Evolutionary conservation across 2,888 invertebrate species (phyloP), one percentile per base, ranked within the genome.

Genomic region (Acrocyrtus sp.): DNA sequence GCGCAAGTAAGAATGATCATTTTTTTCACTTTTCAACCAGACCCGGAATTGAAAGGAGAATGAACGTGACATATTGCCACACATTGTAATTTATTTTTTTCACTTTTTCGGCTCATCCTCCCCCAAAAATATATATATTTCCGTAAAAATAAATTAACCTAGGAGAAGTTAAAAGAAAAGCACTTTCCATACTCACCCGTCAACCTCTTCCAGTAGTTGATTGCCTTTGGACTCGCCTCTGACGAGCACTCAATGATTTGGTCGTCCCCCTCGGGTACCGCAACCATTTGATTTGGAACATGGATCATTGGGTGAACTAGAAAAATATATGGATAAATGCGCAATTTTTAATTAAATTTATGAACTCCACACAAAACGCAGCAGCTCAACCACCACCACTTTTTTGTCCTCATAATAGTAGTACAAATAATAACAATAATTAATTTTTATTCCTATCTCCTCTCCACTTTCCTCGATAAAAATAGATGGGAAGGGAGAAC

Each of bases 231-330:
- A 68, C 94, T 95, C 68, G 95, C 95, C 85, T 95, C 95, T 72
- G 95, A 94, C 84, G 92, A 91, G 83, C 90, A 90, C 84, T 93
- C 92, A 82, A 95, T 88, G 74, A 91, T 92, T 83, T 95, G 94
- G 85, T 94, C 92, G 79, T 93, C 92, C 82, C 91, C 90, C 81
- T 91, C 89, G 63, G 94, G 94, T 74, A 94, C 94, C 39, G 95
- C 95, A 77, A 95, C 94, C 84, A 95, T 88, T 87, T 95, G 95
- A 87, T 94, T 95, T 82, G 94, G 94, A 82, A 95, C 95, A 89
- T 94, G 94, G 82, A 95, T 94, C 86, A 94, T 87, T 60, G 95
- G 95, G 85, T 94, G 94, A 88, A 95, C 95, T 95, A 89, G 48
- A 34, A 34, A 34, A 12, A 34, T 34, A 34, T n/a, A n/a, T n/a